Percentiles rank a stretch among this genome's conserved stretches.
phyloP scores from a whole-genome alignment of 2,797 vertebrate genomes.

The Ctenopoma kingsleyae region DNA sequence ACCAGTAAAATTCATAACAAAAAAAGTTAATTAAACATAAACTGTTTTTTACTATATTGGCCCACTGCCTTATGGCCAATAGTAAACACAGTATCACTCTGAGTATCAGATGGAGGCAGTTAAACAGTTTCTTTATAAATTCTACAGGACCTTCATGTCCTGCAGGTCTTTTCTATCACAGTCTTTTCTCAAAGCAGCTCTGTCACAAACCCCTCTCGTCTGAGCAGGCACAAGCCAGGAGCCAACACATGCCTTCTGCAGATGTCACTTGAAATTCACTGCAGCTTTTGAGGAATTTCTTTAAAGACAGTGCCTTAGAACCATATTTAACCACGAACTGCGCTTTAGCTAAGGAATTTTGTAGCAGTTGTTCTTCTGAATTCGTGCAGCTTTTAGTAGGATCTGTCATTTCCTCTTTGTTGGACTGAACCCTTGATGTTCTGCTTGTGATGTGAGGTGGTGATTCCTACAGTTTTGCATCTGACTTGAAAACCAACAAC shows the following conservation, averaged over 20 bases:
- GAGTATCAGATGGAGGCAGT: background rate
- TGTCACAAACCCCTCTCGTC: constrained; percentile 28
- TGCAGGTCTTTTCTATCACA: background rate
- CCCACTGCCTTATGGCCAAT: background rate
- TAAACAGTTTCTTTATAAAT: constrained; percentile 8
- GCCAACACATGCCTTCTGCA: constrained; percentile 47
- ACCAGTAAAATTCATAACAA: background rate
- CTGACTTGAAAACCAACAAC: background rate
- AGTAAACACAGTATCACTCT: background rate
- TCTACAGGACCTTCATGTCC: constrained; percentile 11
- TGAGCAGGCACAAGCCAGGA: constrained; percentile 16
- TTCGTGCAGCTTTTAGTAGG: constrained; percentile 5
- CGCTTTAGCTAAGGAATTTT: background rate
- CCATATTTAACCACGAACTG: background rate
- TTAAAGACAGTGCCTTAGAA: constrained; percentile 4
- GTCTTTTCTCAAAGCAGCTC: constrained; percentile 28
- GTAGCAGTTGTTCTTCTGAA: background rate
- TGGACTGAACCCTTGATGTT: constrained; percentile 11
- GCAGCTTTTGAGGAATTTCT: constrained; percentile 46
- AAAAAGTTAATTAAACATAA: background rate
- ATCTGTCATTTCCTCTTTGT: background rate
- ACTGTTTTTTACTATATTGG: background rate
- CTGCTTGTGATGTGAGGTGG: constrained; percentile 4
- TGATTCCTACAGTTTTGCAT: constrained; percentile 14
- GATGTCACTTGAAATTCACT: constrained; percentile 47